These are phyloP conservation scores for Pedicia rivosa DNA, from an alignment of 2,888 invertebrate genomes.

Conservation along the genomic window DNA sequence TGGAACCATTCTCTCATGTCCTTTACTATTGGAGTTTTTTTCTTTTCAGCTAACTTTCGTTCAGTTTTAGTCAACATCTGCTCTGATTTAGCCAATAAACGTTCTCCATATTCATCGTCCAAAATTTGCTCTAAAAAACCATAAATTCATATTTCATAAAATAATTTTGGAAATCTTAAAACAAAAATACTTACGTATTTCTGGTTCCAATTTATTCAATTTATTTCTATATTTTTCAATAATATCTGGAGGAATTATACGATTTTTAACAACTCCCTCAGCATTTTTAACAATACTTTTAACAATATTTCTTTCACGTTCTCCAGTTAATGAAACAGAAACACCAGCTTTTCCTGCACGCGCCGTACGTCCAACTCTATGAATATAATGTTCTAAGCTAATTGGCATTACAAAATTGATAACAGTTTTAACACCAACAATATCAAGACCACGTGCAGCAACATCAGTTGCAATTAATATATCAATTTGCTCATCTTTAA, in stretches of 20 bases:
- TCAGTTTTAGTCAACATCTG: slow-evolving; percentile 63
- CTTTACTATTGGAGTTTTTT: slow-evolving; percentile 26
- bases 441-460: slow-evolving; percentile 84
- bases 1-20: slow-evolving; percentile 80
- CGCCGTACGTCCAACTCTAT: slow-evolving; percentile 88
- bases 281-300: slow-evolving; percentile 84
- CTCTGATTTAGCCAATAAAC: slow-evolving; percentile 66
- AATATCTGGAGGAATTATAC: slow-evolving; percentile 78
- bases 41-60: slow-evolving; percentile 42
- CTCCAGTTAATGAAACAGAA: slow-evolving; percentile 89
- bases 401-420: slow-evolving; percentile 94
- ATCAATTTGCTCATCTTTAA: slow-evolving; percentile 71
- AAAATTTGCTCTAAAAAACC: slow-evolving; percentile 44
- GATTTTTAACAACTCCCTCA: slow-evolving; percentile 66
- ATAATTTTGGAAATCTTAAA: not conserved
- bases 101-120: slow-evolving; percentile 71
- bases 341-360: slow-evolving; percentile 87
- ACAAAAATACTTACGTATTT: slow-evolving; percentile 45
- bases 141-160: not conserved
- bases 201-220: slow-evolving; percentile 55
- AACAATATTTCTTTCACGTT: slow-evolving; percentile 77
- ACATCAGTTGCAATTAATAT: slow-evolving; percentile 91
- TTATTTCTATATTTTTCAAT: slow-evolving; percentile 70
- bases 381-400: slow-evolving; percentile 91
- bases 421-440: slow-evolving; percentile 92